These are phyloP conservation scores for Pelmatolapia mariae DNA, from an alignment of 2,113 vertebrate genomes.

Conservation along the genomic window DNA sequence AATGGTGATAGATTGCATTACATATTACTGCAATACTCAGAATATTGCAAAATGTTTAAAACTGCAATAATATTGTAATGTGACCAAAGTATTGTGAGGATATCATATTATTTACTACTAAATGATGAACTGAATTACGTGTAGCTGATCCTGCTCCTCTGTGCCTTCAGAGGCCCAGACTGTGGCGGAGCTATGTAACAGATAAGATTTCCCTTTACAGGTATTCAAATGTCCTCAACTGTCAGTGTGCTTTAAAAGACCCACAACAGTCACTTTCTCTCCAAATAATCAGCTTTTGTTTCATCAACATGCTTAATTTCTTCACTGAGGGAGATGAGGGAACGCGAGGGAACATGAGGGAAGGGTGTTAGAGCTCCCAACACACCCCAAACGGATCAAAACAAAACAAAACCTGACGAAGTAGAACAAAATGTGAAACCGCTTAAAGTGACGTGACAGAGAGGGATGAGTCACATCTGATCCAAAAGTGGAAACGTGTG, in stretches of 20 bases:
- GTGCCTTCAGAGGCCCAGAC: neutral
- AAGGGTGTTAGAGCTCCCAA: neutral
- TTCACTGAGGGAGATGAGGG: neutral
- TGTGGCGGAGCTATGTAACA: neutral
- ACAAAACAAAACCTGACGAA: neutral
- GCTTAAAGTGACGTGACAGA: neutral
- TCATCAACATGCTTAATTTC: neutral
- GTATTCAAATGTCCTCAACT: neutral
- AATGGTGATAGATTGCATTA: neutral
- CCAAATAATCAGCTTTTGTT: neutral
- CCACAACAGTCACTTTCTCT: neutral
- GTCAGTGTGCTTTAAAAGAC: neutral
- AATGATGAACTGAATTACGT: neutral
- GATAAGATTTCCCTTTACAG: neutral
- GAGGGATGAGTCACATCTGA: neutral
- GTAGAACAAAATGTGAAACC: neutral
- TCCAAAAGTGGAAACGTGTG: slow-evolving; percentile 12
- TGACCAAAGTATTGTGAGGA: neutral
- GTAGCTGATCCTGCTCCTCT: neutral
- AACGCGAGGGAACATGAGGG: neutral
- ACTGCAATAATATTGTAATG: neutral
- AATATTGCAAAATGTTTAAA: neutral
- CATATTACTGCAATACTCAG: neutral
- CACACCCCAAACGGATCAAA: neutral
- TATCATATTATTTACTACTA: neutral